phyloP scores from a whole-genome alignment of 2,888 invertebrate species.

The Mythimna impura region DNA sequence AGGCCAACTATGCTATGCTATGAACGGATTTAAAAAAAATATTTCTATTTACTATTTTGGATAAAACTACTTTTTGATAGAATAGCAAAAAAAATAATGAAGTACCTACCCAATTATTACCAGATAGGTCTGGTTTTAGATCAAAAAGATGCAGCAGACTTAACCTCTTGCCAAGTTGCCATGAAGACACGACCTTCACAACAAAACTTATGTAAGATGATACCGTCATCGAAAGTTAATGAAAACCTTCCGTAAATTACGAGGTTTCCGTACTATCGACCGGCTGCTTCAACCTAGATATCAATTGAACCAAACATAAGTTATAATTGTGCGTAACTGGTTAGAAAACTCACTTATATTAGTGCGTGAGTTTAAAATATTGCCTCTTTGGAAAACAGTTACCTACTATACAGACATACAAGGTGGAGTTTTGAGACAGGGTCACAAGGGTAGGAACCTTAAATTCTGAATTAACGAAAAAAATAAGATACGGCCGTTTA shows the following conservation, averaged over 20 bases:
- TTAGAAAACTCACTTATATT: neutral
- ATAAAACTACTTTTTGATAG: too few species aligned
- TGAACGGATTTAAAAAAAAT: too few species aligned
- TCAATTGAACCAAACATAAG: conserved; percentile 23
- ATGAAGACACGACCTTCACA: conserved; percentile 1
- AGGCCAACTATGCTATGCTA: too few species aligned
- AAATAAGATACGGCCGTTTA: too few species aligned
- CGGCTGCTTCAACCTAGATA: conserved; percentile 42
- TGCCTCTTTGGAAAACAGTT: too few species aligned
- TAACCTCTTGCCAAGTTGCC: neutral
- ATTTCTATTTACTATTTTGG: too few species aligned
- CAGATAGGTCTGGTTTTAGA: neutral
- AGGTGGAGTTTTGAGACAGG: too few species aligned
- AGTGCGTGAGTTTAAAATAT: neutral
- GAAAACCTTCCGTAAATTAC: conserved; percentile 22
- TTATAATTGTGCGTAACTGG: conserved; percentile 8
- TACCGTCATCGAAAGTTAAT: conserved; percentile 20
- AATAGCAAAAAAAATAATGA: too few species aligned
- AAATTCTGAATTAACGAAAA: too few species aligned
- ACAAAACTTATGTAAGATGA: conserved; percentile 12
- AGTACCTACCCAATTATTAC: too few species aligned
- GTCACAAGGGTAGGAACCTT: too few species aligned
- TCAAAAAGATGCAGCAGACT: neutral
- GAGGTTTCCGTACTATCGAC: conserved; percentile 11
- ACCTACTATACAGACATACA: too few species aligned